phyloP scores from a whole-genome alignment of 2,888 invertebrate genomes.

The Chelonus formosanus region DNA sequence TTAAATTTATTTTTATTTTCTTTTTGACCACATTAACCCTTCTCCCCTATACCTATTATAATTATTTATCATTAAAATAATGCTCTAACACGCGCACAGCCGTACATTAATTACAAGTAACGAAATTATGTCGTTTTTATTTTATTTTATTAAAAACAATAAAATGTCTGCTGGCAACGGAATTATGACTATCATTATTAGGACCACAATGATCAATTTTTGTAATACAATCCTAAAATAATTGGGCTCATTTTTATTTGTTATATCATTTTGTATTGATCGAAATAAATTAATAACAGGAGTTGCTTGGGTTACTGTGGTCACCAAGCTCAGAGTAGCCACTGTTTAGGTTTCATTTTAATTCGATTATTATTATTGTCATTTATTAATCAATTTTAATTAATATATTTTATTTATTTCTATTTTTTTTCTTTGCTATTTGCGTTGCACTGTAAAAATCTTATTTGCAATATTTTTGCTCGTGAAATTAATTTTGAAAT shows the following conservation, averaged over 20 bases:
- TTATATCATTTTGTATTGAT: conserved; percentile 25
- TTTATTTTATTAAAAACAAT: background rate
- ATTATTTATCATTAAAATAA: conserved; percentile 51
- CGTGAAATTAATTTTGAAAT: too few relatives aligned
- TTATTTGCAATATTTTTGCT: conserved; percentile 38
- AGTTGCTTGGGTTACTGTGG: conserved; percentile 64
- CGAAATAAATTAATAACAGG: conserved; percentile 37
- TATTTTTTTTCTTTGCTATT: conserved; percentile 35
- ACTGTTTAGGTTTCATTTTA: conserved; percentile 46
- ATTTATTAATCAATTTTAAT: conserved; percentile 36
- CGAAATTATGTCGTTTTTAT: conserved; percentile 18
- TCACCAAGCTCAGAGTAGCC: conserved; percentile 60
- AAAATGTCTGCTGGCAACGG: too few relatives aligned
- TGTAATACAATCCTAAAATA: background rate
- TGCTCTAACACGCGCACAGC: conserved; percentile 57
- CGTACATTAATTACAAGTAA: conserved; percentile 30
- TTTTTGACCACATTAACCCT: conserved; percentile 64
- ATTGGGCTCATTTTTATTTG: conserved; percentile 9
- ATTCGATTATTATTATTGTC: conserved; percentile 30
- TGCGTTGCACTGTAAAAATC: conserved; percentile 44
- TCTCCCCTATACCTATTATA: conserved; percentile 49
- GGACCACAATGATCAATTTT: too few relatives aligned
- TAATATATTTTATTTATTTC: conserved; percentile 27
- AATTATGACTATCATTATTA: too few relatives aligned
- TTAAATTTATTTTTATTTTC: conserved; percentile 36